These are phyloP conservation scores for Eulimnadia texana DNA, from an alignment of 1,140 invertebrate genomes.

Conservation along the genomic window DNA sequence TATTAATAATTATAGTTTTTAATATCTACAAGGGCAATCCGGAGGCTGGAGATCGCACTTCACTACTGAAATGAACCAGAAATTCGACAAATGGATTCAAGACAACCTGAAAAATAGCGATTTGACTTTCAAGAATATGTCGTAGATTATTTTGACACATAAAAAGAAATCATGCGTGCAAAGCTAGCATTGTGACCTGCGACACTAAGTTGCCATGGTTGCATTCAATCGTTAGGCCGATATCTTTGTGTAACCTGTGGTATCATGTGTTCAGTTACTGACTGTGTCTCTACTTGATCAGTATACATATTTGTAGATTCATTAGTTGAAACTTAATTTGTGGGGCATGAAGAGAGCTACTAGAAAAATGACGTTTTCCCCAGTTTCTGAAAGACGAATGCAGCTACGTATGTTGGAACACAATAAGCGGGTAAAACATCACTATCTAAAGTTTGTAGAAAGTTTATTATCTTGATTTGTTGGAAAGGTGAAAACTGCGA, in stretches of 20 bases:
- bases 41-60: constrained; percentile 75
- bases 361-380: not conserved
- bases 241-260: not conserved
- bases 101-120: constrained; percentile 41
- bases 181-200: too few relatives aligned
- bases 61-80: constrained; percentile 39
- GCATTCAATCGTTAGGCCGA: not conserved
- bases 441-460: too few relatives aligned
- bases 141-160: too few relatives aligned
- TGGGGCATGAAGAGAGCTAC: not conserved
- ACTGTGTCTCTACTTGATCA: too few relatives aligned
- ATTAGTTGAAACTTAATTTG: too few relatives aligned
- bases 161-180: too few relatives aligned
- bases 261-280: too few relatives aligned
- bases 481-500: constrained; percentile 2
- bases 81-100: constrained; percentile 60
- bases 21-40: constrained; percentile 32
- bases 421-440: not conserved
- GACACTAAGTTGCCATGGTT: not conserved
- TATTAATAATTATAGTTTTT: not conserved
- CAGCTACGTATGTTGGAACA: constrained; percentile 10
- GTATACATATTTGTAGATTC: too few relatives aligned
- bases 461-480: not conserved
- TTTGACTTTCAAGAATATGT: constrained; percentile 29
- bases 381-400: constrained; percentile 8